phyloP scores from a whole-genome alignment of 2,113 vertebrate genomes.

The Carassius gibelio region DNA sequence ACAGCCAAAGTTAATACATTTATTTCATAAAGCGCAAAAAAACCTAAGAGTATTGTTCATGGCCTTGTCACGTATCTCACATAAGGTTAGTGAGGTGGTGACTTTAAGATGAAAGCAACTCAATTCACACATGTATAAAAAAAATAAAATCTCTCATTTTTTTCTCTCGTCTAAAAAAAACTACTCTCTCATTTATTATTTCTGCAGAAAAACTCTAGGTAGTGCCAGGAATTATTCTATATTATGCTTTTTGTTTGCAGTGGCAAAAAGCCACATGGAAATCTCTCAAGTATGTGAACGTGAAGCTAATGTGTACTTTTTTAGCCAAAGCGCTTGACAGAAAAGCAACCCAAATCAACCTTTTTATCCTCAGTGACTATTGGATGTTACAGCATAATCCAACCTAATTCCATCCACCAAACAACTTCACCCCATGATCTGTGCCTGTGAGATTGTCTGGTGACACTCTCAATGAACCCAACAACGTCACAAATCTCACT shows the following conservation, averaged over 20 bases:
- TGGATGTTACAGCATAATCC: constrained; percentile 52
- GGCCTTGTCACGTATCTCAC: background rate
- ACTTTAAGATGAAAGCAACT: constrained; percentile 14
- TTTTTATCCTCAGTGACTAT: background rate
- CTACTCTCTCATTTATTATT: background rate
- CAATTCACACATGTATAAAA: background rate
- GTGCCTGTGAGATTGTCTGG: constrained; percentile 43
- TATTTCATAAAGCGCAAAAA: constrained; percentile 49
- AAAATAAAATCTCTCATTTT: background rate
- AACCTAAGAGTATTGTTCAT: constrained; percentile 51
- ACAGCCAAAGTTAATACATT: constrained; percentile 40
- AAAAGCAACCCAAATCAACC: background rate
- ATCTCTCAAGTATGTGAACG: background rate
- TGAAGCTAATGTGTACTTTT: background rate
- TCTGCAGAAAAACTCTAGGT: background rate
- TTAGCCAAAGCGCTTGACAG: background rate
- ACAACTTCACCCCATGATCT: constrained; percentile 49
- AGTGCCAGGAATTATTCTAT: background rate
- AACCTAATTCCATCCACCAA: background rate
- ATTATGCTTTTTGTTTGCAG: background rate
- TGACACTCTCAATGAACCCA: constrained; percentile 62
- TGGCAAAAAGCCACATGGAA: background rate
- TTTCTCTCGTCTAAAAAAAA: background rate
- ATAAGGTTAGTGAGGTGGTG: constrained; percentile 13
- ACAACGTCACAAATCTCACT: background rate